Evolutionary conservation across 2,888 invertebrate species (phyloP).

Genomic region (Hemithea aestivaria): DNA sequence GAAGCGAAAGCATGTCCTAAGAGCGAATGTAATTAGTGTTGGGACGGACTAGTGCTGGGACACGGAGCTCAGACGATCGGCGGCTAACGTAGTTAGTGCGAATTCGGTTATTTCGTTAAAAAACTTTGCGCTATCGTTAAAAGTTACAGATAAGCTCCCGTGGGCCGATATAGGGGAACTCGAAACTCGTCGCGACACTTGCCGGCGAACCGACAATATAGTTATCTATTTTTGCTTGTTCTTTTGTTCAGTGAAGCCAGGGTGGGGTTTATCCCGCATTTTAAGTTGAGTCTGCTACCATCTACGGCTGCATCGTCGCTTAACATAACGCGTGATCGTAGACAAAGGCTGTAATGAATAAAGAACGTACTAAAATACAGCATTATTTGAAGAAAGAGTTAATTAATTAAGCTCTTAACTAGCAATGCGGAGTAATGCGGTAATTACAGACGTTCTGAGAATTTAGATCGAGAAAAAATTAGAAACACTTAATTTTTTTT

Average conservation of each 20-base stretch:
- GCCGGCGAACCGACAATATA: no score
- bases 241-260: no score
- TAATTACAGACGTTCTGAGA: conserved; percentile 5
- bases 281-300: no score
- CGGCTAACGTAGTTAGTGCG: conserved; percentile 50
- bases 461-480: not conserved
- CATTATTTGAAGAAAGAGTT: conserved; percentile 6
- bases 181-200: conserved; percentile 3
- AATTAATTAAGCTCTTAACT: conserved; percentile 10
- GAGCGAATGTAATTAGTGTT: conserved; percentile 23
- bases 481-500: no score
- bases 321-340: no score
- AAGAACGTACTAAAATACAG: not conserved
- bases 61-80: conserved; percentile 27
- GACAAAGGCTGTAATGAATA: no score
- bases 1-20: conserved; percentile 22
- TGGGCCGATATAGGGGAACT: conserved; percentile 40
- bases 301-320: no score
- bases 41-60: conserved; percentile 23
- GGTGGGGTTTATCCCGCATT: no score
- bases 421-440: conserved; percentile 6
- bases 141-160: conserved; percentile 70
- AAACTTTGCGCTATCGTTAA: conserved; percentile 74
- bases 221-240: no score
- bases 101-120: conserved; percentile 76